phyloP scores from a whole-genome alignment of 2,888 invertebrate species.

The Caenorhabditis sp. region DNA sequence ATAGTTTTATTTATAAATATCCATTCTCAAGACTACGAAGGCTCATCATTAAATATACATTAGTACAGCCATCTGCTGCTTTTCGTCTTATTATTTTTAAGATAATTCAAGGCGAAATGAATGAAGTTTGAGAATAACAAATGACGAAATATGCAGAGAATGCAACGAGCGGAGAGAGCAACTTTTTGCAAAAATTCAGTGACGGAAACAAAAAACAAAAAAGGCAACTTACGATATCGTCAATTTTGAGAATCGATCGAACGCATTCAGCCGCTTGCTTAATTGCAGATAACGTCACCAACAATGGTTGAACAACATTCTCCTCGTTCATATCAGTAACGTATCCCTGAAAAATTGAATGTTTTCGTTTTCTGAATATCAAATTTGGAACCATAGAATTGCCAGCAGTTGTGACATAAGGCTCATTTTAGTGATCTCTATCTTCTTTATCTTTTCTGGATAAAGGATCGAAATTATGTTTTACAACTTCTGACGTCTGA shows the following conservation, averaged over 20 bases:
- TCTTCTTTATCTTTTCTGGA: too few relatives aligned
- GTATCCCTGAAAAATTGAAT: slow-evolving; percentile 80
- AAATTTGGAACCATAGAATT: too few relatives aligned
- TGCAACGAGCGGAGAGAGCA: background rate
- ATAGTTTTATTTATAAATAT: background rate
- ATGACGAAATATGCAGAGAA: background rate
- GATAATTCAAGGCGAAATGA: background rate
- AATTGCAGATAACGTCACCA: slow-evolving; percentile 91
- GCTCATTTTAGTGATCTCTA: too few relatives aligned
- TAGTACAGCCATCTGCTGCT: background rate
- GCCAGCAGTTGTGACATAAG: too few relatives aligned
- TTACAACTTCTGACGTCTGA: too few relatives aligned
- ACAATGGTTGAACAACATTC: slow-evolving; percentile 93
- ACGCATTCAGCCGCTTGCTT: slow-evolving; percentile 95
- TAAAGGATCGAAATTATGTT: too few relatives aligned
- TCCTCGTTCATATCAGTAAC: slow-evolving; percentile 96
- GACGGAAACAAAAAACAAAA: background rate
- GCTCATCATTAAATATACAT: background rate
- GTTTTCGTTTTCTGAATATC: too few relatives aligned
- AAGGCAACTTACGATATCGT: slow-evolving; percentile 83
- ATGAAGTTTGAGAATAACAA: background rate
- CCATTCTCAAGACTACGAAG: background rate
- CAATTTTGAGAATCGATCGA: slow-evolving; percentile 96
- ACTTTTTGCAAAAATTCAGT: background rate
- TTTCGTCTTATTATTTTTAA: background rate